Percentiles rank a stretch among this genome's conserved stretches.
Evolutionary conservation across 2,113 vertebrate genomes (phyloP).

Genomic region (Dascyllus trimaculatus): DNA sequence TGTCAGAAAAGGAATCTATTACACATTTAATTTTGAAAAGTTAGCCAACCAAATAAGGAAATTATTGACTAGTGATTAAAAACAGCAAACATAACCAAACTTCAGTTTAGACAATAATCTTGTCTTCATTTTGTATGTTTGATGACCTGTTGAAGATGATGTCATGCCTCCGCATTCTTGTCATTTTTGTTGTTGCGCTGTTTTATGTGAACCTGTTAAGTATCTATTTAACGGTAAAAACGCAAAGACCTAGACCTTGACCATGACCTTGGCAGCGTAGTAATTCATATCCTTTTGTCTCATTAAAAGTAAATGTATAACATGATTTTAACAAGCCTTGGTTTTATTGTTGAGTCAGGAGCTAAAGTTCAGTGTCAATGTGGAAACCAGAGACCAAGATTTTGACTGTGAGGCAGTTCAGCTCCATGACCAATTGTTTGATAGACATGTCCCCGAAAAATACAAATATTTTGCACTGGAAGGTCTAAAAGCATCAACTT

Average conservation of each 20-base stretch:
- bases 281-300: constrained; percentile 23
- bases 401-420: background rate
- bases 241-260: constrained; percentile 59
- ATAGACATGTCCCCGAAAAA: no score
- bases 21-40: background rate
- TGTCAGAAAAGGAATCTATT: background rate
- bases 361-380: constrained; percentile 63
- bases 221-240: constrained; percentile 43
- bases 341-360: constrained; percentile 56
- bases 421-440: background rate
- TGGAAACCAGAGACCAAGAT: constrained; percentile 5
- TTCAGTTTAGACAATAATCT: background rate
- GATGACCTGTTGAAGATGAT: background rate
- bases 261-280: background rate
- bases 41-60: background rate
- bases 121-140: background rate
- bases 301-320: constrained; percentile 79
- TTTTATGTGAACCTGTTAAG: constrained; percentile 67
- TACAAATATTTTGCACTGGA: no score
- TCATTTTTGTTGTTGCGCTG: background rate
- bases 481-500: no score
- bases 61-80: background rate
- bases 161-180: background rate
- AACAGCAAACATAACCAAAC: background rate
- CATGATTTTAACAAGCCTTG: constrained; percentile 66